Conservation (phyloP, 2,888 invertebrate genomes). For the Cosmia pyralina region DNA sequence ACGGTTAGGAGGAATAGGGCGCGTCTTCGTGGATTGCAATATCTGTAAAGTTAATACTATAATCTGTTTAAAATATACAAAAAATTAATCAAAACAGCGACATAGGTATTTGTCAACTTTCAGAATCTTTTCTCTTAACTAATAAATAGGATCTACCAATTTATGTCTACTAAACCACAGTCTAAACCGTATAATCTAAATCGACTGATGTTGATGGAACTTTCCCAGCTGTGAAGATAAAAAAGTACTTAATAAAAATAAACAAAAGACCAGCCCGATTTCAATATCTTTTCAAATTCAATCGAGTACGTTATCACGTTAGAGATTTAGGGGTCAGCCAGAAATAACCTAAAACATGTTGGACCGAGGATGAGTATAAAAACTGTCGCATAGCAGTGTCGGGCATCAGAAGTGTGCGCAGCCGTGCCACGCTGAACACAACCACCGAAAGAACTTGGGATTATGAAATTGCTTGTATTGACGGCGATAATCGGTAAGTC, state of each 20-base stretch:
- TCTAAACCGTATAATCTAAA: too few species aligned
- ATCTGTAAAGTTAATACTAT: too few species aligned
- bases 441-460: background rate
- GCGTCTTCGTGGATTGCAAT: too few species aligned
- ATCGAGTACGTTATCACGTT: constrained; percentile 1
- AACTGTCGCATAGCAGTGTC: background rate
- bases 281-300: background rate
- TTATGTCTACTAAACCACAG: too few species aligned
- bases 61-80: too few species aligned
- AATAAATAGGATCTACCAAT: too few species aligned
- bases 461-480: constrained; percentile 28
- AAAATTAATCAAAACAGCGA: too few species aligned
- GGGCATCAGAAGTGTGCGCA: constrained; percentile 27
- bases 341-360: background rate
- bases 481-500: constrained; percentile 33
- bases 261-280: background rate
- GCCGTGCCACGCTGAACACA: constrained; percentile 25
- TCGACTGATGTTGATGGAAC: background rate
- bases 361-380: constrained; percentile 6
- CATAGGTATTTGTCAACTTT: too few species aligned
- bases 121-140: too few species aligned
- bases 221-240: background rate
- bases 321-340: constrained; percentile 7
- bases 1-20: too few species aligned
- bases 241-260: background rate